Evolutionary conservation across 1,140 invertebrate genomes (phyloP), one percentile per base, ranked within the genome.

Genomic region (Ips nitidus): DNA sequence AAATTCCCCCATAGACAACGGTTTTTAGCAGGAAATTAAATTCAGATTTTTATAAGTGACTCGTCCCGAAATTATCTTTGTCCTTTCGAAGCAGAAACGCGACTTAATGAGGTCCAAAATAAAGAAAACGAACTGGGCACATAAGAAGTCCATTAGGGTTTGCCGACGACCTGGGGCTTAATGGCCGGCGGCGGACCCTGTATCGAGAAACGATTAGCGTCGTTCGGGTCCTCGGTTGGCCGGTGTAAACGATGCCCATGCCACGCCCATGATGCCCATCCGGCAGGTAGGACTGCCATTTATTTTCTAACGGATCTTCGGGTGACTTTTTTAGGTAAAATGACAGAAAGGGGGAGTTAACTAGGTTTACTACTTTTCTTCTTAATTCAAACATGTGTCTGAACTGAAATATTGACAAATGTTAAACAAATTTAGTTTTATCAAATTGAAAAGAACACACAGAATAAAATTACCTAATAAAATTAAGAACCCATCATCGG

Each of bases 161-260:
- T 39, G 65, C 47, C 63, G 47, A 57, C 62, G 47, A 47, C 66
- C 73, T 58, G 50, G 66, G 45, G 71, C 59, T 61, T 75, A 78
- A 78, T 78, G 77, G 77, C 74, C 67, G 74, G 52, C 63, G 52
- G 52, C 50, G 45, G 61, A 57, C 70, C 53, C 60, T 75, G 73
- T 75, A 79, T 79, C 71, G 77, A 77, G 76, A 79, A 79, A 69
- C 76, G 77, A 79, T 79, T 79, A 79, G 75, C 70, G 71, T 69
- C 73, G 73, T 71, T 66, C 60, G 65, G 73, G 75, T 72, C 73
- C 75, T 76, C 77, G 65, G 77, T 78, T 78, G 78, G 77, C 74
- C 72, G 72, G 76, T 77, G 76, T 80, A 80, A 80, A 80, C 77
- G 78, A 79, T 76, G 76, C 73, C 66, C 65, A 57, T 57, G 75